Percentiles rank a stretch among this genome's conserved stretches.
phyloP scores from a whole-genome alignment of 2,113 vertebrate genomes.

The Phalacrocorax brasilianus region DNA sequence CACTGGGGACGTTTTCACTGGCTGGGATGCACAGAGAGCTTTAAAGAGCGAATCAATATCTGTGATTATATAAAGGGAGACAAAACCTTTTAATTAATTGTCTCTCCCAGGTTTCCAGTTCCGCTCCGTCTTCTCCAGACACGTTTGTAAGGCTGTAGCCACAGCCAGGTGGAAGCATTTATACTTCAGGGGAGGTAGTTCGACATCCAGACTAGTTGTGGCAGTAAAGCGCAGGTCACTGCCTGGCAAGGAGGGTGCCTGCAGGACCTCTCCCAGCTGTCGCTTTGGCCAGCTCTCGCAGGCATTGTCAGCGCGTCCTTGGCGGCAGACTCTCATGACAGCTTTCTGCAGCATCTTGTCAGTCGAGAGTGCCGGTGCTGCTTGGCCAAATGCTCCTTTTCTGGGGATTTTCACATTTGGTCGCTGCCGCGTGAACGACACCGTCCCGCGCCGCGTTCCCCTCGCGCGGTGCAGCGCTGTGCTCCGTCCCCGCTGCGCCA shows the following conservation, averaged over 20 bases:
- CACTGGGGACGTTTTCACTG: not conserved
- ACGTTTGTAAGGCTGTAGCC: not conserved
- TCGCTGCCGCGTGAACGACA: rapidly evolving
- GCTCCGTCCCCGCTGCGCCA: not conserved
- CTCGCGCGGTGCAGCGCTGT: rapidly evolving
- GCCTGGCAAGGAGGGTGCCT: not conserved
- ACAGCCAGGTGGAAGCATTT: not conserved
- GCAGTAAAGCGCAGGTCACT: not conserved
- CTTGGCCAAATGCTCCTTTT: rapidly evolving
- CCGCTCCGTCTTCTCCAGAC: not conserved
- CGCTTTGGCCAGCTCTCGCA: rapidly evolving
- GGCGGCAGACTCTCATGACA: not conserved
- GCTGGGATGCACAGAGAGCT: not conserved
- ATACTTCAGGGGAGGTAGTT: not conserved
- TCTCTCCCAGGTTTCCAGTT: not conserved
- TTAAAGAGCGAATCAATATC: not conserved
- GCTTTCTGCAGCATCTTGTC: not conserved
- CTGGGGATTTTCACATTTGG: not conserved
- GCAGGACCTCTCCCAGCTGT: not conserved
- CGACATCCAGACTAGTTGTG: not conserved
- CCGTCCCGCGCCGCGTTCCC: rapidly evolving
- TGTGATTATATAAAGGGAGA: not conserved
- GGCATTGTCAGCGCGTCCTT: rapidly evolving
- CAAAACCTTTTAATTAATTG: not conserved
- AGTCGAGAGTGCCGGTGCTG: not conserved